phyloP scores from a whole-genome alignment of 2,888 invertebrate species.

The Drosophila buzzatii region DNA sequence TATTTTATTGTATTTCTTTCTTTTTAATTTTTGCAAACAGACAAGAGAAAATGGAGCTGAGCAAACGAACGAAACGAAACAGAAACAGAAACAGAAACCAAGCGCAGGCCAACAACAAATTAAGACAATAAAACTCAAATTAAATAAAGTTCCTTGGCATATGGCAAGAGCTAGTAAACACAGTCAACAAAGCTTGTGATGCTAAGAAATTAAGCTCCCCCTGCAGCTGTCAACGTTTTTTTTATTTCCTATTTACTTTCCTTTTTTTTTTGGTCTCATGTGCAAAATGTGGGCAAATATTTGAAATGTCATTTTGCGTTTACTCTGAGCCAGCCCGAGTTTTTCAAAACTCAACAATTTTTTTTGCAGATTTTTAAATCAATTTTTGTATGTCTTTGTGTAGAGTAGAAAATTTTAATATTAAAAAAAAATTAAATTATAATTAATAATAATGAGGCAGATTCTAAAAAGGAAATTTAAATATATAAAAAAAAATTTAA shows the following conservation, averaged over 20 bases:
- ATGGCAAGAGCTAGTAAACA: neutral
- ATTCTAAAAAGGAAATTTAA: no score
- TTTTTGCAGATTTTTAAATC: neutral
- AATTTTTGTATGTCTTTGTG: no score
- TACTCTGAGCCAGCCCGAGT: neutral
- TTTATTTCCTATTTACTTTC: neutral
- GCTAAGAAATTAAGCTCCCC: neutral
- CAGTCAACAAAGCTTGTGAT: neutral
- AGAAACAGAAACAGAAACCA: neutral
- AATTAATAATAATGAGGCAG: no score
- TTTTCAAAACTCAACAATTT: neutral
- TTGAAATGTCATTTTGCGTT: neutral
- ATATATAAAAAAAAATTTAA: no score
- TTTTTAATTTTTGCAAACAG: slow-evolving; percentile 12
- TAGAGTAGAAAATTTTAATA: no score
- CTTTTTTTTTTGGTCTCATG: neutral
- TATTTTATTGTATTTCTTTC: neutral
- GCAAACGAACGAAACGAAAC: neutral
- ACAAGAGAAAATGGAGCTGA: neutral
- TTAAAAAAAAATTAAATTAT: no score
- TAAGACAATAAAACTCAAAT: slow-evolving; percentile 34
- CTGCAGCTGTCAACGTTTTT: neutral
- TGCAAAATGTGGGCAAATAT: neutral
- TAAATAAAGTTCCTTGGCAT: slow-evolving; percentile 22
- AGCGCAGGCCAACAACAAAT: slow-evolving; percentile 3